Base-by-base conservation (phyloP, 2,888 invertebrate genomes). In the Tachina lurida region DNA sequence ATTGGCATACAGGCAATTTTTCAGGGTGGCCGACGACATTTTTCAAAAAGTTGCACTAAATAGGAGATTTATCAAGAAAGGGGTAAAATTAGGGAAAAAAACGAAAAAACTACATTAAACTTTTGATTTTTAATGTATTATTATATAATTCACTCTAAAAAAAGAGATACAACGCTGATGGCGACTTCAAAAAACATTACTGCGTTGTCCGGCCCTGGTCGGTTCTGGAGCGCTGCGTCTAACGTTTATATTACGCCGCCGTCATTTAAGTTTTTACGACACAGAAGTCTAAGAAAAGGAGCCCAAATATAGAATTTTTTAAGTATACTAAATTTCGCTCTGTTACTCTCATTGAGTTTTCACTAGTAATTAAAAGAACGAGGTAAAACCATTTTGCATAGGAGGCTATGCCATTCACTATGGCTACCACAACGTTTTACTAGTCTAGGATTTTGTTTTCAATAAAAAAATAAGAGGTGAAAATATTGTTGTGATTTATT, bases 361-460 rank as follows among this genome's bases (percentile, higher is more conserved):
- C 12, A 7, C n/a, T 45, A 39, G 22, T 56, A 56, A 63, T 73
- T 22, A n/a, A 19, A 63, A 63, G 47, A 80, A 70, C 41, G 62
- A 73, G 73, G 62, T 67, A 58, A 73, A 67, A 52, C 67, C 60
- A 17, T 80, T 74, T 31, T 49, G 41, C 13, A 43, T 73, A 54
- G 58, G 58, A 74, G 73, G 73, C 65, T 81, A 81, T 74, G 80
- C 74, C 74, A 81, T 68, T 74, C 19, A 60, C 67, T 81, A 74
- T 75, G 81, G 81, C 67, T 75, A 75, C 81, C 74, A 68, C 74
- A 81, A 75, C 74, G 81, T 81, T 81, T 58, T 31, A 68, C 52
- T 74, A 81, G 80, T 68, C 74, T 75, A 74, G 52, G 52, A 62
- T 62, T 68, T 81, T 80, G 80, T 80, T 80, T 58, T 65, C 13